A percentile compares a stretch with the other conserved stretches of the same genome.
phyloP scores from a whole-genome alignment of 1,140 invertebrate genomes.

The Pygmarrhopalites habei region DNA sequence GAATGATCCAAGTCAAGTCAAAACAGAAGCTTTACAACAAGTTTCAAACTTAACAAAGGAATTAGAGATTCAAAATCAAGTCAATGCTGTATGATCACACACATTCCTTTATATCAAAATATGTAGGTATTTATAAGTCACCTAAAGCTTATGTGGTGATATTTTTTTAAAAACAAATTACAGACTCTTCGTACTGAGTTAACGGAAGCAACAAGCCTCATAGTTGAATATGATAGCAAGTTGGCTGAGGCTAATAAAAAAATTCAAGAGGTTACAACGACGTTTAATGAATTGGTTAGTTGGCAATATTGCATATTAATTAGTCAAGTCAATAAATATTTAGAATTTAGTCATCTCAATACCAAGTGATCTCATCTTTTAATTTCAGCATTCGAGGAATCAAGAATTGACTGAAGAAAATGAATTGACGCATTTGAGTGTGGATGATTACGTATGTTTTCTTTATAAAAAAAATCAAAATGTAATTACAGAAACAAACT shows the following conservation, averaged over 20 bases:
- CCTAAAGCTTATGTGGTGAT: too few species aligned
- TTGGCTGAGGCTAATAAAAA: conserved; percentile 14
- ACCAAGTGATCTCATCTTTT: too few species aligned
- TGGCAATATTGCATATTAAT: too few species aligned
- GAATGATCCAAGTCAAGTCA: neutral
- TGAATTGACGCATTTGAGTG: conserved; percentile 3
- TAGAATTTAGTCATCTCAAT: too few species aligned
- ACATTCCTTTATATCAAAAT: too few species aligned
- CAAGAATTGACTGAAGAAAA: neutral
- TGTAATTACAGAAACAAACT: too few species aligned
- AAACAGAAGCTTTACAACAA: neutral
- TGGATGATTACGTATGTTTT: conserved; percentile 8
- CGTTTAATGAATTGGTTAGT: conserved; percentile 8
- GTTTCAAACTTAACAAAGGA: neutral
- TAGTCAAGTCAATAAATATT: too few species aligned
- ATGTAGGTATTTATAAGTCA: too few species aligned
- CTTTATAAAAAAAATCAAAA: neutral
- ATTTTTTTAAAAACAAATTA: too few species aligned
- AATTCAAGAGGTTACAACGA: conserved; percentile 2
- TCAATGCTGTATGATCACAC: neutral
- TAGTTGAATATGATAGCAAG: conserved; percentile 9
- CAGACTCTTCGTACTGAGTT: conserved; percentile 7
- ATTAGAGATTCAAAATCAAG: neutral
- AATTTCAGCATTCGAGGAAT: neutral
- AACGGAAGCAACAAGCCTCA: neutral